Evolutionary conservation across 2,113 vertebrate genomes (phyloP).

Genomic region (Camelus bactrianus): DNA sequence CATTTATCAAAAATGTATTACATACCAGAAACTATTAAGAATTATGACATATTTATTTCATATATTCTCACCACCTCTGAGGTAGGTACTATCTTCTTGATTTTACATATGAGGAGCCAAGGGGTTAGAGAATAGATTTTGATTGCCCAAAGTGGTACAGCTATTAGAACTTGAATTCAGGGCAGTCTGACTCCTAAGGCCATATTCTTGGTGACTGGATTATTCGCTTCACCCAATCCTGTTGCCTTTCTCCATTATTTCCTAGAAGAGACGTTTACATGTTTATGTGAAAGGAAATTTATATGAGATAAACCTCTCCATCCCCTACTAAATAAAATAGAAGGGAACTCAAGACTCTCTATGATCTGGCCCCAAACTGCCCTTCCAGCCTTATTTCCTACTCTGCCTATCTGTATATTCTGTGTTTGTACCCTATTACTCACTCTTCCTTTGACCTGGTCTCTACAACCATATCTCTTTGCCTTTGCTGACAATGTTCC

Average conservation of each 20-base stretch:
- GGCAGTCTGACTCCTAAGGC: not conserved
- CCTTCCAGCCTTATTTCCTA: not conserved
- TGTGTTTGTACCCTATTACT: not conserved
- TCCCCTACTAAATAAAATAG: not conserved
- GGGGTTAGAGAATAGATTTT: not conserved
- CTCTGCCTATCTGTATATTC: not conserved
- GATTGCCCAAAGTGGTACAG: not conserved
- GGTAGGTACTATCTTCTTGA: not conserved
- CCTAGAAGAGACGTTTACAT: not conserved
- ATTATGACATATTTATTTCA: not conserved
- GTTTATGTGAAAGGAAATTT: not conserved
- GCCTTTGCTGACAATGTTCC: not conserved
- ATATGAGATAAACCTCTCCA: not conserved
- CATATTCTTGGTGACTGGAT: not conserved
- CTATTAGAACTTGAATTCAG: not conserved
- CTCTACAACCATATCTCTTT: not conserved
- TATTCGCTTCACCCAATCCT: not conserved
- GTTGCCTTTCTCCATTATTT: not conserved
- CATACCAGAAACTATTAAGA: not conserved
- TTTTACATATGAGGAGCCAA: conserved; percentile 21
- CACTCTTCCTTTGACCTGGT: not conserved
- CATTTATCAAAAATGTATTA: not conserved
- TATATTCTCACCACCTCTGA: not conserved
- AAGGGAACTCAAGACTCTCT: not conserved
- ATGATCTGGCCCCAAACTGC: not conserved